Evolutionary conservation across 2,888 invertebrate genomes (phyloP).

Genomic region (Archaeoteleia sp.): DNA sequence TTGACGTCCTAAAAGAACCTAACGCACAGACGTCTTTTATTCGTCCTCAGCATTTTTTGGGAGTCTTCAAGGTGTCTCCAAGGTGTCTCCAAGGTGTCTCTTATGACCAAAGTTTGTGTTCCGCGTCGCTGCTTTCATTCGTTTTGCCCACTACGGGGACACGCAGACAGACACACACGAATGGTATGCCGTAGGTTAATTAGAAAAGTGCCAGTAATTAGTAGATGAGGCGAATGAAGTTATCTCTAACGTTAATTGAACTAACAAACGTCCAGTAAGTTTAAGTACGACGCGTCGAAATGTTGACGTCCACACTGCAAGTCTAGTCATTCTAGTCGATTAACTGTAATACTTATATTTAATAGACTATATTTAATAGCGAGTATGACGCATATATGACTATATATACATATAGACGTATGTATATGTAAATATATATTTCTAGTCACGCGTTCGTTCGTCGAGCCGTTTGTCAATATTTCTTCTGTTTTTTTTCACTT

Average conservation of each 20-base stretch:
- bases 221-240: conserved; percentile 61
- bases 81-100: not conserved
- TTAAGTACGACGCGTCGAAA: conserved; percentile 69
- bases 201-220: conserved; percentile 74
- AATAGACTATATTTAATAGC: conserved; percentile 60
- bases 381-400: conserved; percentile 50
- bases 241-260: conserved; percentile 66
- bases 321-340: conserved; percentile 73
- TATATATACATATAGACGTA: conserved; percentile 55
- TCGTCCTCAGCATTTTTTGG: conserved; percentile 45
- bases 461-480: conserved; percentile 44
- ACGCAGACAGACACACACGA: conserved; percentile 20
- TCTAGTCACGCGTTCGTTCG: conserved; percentile 67
- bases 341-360: conserved; percentile 64
- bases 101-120: not conserved
- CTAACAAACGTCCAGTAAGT: conserved; percentile 74
- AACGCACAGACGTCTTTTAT: conserved; percentile 40
- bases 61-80: conserved; percentile 38
- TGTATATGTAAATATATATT: conserved; percentile 49
- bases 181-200: conserved; percentile 70
- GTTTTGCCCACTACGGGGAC: conserved; percentile 20
- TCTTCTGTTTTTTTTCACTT: conserved; percentile 45
- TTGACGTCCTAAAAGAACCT: conserved; percentile 41
- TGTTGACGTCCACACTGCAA: conserved; percentile 71
- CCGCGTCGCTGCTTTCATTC: not conserved